Evolutionary conservation across 2,113 vertebrate genomes (phyloP).

Genomic region (Leucopternis melanops): DNA sequence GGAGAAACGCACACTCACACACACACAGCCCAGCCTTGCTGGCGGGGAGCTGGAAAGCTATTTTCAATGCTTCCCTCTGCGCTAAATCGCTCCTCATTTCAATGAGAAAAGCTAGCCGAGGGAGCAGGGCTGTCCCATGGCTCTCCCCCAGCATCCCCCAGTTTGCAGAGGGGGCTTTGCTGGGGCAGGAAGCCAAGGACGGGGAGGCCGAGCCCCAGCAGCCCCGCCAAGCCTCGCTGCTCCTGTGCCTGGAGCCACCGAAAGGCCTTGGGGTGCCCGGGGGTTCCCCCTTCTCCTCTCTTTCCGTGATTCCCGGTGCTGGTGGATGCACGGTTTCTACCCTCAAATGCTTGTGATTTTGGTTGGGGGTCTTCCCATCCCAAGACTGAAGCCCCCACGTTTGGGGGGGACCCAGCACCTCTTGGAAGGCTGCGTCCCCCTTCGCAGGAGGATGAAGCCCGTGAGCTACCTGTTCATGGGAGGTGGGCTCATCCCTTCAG

Average conservation of each 20-base stretch:
- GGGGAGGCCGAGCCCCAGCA: background rate
- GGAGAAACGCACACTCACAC: background rate
- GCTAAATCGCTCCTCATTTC: conserved; percentile 28
- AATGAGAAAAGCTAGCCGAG: conserved; percentile 31
- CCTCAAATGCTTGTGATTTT: background rate
- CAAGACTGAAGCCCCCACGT: background rate
- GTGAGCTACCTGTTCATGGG: background rate
- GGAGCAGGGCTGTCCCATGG: background rate
- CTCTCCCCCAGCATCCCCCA: background rate
- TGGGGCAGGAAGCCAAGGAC: background rate
- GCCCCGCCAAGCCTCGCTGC: background rate
- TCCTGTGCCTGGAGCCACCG: background rate
- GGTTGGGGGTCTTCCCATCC: background rate
- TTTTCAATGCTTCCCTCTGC: background rate
- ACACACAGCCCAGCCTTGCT: background rate
- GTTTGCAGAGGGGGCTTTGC: background rate
- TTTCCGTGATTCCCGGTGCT: background rate
- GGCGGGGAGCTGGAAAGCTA: background rate
- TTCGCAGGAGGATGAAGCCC: rapidly evolving
- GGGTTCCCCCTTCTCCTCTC: background rate
- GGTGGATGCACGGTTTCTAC: rapidly evolving
- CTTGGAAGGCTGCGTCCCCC: background rate
- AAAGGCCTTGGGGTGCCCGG: background rate
- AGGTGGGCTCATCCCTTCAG: background rate
- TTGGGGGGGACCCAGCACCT: background rate